Evolutionary conservation across 2,888 invertebrate species (phyloP).

Genomic region (Agelastica alni): DNA sequence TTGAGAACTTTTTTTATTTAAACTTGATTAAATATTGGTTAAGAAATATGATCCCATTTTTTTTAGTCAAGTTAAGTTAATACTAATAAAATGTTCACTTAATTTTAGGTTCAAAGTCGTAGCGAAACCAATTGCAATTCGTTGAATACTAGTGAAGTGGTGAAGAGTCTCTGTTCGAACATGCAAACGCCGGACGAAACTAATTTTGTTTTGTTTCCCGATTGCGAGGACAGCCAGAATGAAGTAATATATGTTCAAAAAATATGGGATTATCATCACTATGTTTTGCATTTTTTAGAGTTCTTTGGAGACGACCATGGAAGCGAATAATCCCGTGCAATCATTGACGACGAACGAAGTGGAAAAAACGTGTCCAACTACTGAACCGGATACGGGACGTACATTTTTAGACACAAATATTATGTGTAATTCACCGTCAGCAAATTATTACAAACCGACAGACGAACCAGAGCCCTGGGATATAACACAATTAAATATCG

Average conservation of each 20-base stretch:
- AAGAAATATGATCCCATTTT: too few species aligned
- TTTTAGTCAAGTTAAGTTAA: too few species aligned
- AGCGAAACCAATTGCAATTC: conserved; percentile 39
- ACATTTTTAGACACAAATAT: conserved; percentile 61
- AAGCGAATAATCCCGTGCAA: neutral
- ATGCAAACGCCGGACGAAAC: conserved; percentile 55
- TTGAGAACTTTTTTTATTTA: too few species aligned
- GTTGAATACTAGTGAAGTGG: conserved; percentile 53
- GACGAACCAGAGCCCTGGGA: conserved; percentile 87
- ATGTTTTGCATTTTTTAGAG: conserved; percentile 12
- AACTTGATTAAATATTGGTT: too few species aligned
- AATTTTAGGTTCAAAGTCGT: conserved; percentile 25
- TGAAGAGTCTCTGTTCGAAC: conserved; percentile 48
- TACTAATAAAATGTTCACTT: too few species aligned
- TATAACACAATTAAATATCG: conserved; percentile 81
- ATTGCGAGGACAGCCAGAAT: conserved; percentile 56
- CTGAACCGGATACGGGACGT: conserved; percentile 47
- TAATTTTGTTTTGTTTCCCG: conserved; percentile 64
- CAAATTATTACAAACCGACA: conserved; percentile 77
- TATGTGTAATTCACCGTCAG: conserved; percentile 65
- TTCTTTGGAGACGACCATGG: conserved; percentile 19
- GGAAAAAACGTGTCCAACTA: conserved; percentile 10
- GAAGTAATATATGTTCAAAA: conserved; percentile 25
- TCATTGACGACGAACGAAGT: neutral
- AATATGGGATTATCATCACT: neutral